Conservation (phyloP, 2,888 invertebrate genomes). For the Petrolisthes manimaculis region DNA sequence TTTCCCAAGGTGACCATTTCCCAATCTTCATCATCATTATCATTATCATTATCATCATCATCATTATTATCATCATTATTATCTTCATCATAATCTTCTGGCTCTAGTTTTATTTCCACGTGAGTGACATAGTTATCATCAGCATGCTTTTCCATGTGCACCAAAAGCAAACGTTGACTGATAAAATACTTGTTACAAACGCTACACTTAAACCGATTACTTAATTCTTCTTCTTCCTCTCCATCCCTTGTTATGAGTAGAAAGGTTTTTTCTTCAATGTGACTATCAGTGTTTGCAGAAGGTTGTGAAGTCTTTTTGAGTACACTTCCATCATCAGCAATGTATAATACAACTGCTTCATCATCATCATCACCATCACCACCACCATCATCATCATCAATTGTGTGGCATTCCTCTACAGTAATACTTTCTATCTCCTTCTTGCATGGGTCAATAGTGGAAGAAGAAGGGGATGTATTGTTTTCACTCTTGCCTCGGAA, state of each 20-base stretch:
- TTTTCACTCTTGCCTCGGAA: not conserved
- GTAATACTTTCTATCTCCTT: conserved; percentile 35
- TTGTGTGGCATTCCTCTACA: conserved; percentile 36
- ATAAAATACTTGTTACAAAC: conserved; percentile 15
- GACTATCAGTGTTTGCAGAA: not conserved
- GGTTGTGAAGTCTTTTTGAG: not conserved
- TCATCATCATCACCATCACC: conserved; percentile 9
- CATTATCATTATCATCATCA: conserved; percentile 28
- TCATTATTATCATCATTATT: not conserved
- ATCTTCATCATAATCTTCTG: conserved; percentile 12
- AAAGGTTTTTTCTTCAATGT: conserved; percentile 26
- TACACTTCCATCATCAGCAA: conserved; percentile 42
- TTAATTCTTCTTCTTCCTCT: not conserved
- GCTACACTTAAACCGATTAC: conserved; percentile 16
- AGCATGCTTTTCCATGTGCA: conserved; percentile 14
- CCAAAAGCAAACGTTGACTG: not conserved
- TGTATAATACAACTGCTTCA: conserved; percentile 40
- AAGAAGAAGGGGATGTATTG: not conserved
- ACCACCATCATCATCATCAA: conserved; percentile 18
- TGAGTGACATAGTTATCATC: not conserved
- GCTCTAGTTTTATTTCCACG: conserved; percentile 31
- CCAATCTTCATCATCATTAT: conserved; percentile 50
- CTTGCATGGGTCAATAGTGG: not conserved
- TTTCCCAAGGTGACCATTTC: conserved; percentile 28
- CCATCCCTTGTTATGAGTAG: conserved; percentile 13